Evolutionary conservation across 2,797 vertebrate species (phyloP).

Genomic region (Leptatherina wallacei): DNA sequence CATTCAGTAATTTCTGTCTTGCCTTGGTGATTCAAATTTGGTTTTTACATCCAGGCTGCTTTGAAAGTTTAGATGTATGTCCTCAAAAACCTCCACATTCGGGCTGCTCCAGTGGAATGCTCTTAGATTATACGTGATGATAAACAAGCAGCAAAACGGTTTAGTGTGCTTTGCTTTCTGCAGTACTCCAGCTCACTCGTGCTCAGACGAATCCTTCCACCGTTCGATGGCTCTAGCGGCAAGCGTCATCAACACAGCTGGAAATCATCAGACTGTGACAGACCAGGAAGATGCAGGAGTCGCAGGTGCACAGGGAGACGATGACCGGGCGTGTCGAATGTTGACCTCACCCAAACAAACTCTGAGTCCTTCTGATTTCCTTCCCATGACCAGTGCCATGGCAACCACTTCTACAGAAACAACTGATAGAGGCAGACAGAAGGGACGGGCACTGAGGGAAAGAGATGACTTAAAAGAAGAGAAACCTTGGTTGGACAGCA

Average conservation of each 20-base stretch:
- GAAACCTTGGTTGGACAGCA: constrained; percentile 66
- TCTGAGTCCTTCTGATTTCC: constrained; percentile 55
- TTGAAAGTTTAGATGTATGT: constrained; percentile 47
- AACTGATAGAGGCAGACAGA: constrained; percentile 52
- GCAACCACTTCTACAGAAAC: constrained; percentile 39
- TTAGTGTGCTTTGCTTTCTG: constrained; percentile 76
- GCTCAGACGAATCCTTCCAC: constrained; percentile 76
- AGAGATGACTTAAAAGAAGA: constrained; percentile 50
- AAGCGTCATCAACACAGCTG: constrained; percentile 10
- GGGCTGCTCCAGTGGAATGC: constrained; percentile 51
- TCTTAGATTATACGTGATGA: constrained; percentile 54
- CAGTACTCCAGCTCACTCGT: constrained; percentile 76
- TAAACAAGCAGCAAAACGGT: constrained; percentile 51
- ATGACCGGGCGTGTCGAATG: constrained; percentile 37
- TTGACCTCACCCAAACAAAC: constrained; percentile 54
- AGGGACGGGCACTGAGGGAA: constrained; percentile 50
- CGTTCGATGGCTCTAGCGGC: constrained; percentile 44
- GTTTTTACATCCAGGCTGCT: constrained; percentile 32
- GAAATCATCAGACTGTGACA: constrained; percentile 38
- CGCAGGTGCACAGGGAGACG: constrained; percentile 50
- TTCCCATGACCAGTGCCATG: constrained; percentile 57
- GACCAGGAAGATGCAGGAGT: constrained; percentile 30
- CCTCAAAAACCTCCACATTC: constrained; percentile 22
- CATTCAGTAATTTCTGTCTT: constrained; percentile 21
- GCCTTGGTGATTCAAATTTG: constrained; percentile 28